Percentiles rank a stretch among this genome's conserved stretches.
Evolutionary conservation across 1,140 invertebrate species (phyloP).

Genomic region (Saxidomus purpurata): DNA sequence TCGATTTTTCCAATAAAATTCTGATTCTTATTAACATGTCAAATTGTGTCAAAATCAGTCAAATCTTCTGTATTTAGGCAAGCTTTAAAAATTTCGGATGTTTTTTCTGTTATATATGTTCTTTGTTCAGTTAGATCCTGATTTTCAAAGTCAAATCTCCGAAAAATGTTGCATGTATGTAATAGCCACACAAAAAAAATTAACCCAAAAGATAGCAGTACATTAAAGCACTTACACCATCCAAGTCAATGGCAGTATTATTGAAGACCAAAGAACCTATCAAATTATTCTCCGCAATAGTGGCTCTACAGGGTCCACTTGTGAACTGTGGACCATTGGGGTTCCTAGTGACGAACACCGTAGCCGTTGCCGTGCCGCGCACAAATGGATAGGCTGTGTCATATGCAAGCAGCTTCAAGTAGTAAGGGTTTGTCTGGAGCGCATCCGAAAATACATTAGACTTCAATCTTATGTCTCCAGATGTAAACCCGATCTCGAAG

Average conservation of each 20-base stretch:
- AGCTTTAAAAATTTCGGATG: no score
- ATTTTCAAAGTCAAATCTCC: no score
- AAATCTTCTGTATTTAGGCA: no score
- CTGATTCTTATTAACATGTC: no score
- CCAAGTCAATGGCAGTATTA: conserved; percentile 69
- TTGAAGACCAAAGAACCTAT: conserved; percentile 65
- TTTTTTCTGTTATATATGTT: no score
- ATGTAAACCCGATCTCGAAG: conserved; percentile 95
- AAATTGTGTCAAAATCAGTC: no score
- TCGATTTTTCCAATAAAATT: no score
- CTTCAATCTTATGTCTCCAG: conserved; percentile 93
- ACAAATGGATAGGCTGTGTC: conserved; percentile 72
- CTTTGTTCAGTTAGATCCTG: no score
- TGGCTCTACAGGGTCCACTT: conserved; percentile 90
- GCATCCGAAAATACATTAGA: conserved; percentile 93
- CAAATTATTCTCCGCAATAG: conserved; percentile 62
- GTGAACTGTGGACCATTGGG: conserved; percentile 95
- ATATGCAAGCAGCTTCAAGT: conserved; percentile 66
- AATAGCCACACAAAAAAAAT: no score
- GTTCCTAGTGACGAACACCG: conserved; percentile 87
- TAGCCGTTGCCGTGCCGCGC: conserved; percentile 67
- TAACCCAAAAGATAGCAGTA: no score
- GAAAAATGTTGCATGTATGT: no score
- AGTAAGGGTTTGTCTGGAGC: conserved; percentile 80
- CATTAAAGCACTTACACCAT: conserved; percentile 71